Percentiles rank a stretch among this genome's conserved stretches.
These are phyloP conservation scores for Nymphicus hollandicus DNA, from an alignment of 2,113 vertebrate species.

Conservation along the genomic window DNA sequence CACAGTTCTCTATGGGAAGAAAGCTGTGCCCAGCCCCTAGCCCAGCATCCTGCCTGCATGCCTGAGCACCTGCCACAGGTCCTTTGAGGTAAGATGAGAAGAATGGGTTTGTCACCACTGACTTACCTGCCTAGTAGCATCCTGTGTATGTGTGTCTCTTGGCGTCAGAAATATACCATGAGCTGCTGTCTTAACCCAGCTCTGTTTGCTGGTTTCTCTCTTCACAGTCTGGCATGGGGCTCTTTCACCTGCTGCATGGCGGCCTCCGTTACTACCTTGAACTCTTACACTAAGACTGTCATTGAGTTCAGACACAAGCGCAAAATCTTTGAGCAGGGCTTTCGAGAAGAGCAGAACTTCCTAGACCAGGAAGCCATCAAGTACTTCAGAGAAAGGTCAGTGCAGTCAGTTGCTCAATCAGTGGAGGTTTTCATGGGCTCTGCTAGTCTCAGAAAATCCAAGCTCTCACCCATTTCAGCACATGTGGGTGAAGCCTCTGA, in stretches of 20 bases:
- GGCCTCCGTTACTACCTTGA: conserved; percentile 95
- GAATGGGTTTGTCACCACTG: background rate
- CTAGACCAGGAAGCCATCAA: conserved; percentile 90
- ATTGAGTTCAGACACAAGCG: conserved; percentile 97
- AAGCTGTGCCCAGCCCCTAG: background rate
- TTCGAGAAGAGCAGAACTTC: conserved; percentile 90
- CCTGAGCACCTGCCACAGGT: background rate
- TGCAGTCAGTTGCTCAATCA: conserved; percentile 74
- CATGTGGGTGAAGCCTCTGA: conserved; percentile 75
- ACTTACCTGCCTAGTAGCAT: background rate
- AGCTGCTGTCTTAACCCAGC: conserved; percentile 47
- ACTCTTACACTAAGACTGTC: conserved; percentile 98
- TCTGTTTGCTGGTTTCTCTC: conserved; percentile 47
- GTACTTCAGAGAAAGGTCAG: conserved; percentile 90
- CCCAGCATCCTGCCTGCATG: background rate
- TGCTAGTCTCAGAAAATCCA: conserved; percentile 54
- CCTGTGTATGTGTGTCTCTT: background rate
- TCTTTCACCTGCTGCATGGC: conserved; percentile 99
- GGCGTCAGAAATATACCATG: background rate
- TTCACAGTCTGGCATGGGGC: conserved; percentile 92
- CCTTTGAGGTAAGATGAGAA: background rate
- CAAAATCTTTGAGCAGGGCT: conserved; percentile 92
- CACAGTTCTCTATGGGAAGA: background rate
- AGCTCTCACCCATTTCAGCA: conserved; percentile 54
- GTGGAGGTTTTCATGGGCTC: conserved; percentile 72